A percentile compares a stretch with the other conserved stretches of the same genome.
Conservation (phyloP, 2,888 invertebrate genomes). For the Synergus japonicus region DNA sequence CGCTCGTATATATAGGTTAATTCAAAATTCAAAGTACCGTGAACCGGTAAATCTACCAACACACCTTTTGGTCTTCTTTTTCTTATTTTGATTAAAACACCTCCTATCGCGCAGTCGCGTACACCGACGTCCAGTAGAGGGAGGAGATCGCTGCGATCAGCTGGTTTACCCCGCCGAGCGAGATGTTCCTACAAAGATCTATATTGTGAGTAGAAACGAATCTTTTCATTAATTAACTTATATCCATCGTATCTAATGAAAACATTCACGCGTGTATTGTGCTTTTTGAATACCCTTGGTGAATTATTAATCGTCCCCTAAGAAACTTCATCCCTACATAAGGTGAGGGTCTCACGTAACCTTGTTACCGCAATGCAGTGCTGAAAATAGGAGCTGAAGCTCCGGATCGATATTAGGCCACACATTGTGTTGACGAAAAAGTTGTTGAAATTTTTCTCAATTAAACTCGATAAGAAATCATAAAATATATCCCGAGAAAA, state of each 20-base stretch:
- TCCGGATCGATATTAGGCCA: conserved; percentile 5
- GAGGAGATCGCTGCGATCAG: conserved; percentile 48
- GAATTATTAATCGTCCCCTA: background rate
- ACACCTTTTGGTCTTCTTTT: background rate
- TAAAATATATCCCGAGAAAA: background rate
- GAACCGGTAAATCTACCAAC: background rate
- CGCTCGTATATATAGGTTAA: background rate
- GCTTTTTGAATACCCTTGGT: background rate
- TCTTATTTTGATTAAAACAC: background rate
- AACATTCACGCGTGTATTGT: background rate
- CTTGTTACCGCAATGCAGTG: conserved; percentile 54
- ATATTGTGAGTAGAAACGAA: conserved; percentile 50
- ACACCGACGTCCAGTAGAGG: conserved; percentile 46
- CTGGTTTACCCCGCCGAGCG: conserved; percentile 50
- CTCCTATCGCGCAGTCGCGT: conserved; percentile 52
- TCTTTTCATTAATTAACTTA: background rate
- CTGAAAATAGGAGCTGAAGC: conserved; percentile 45
- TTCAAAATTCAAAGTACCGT: background rate
- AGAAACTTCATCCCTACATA: conserved; percentile 16
- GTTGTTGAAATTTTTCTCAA: background rate
- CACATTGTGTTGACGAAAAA: background rate
- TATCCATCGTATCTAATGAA: background rate
- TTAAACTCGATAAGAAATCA: background rate
- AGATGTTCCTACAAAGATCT: conserved; percentile 51
- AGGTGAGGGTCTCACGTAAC: conserved; percentile 46